Base-by-base conservation (phyloP, 2,888 invertebrate genomes). In the Polymixis lichenea region DNA sequence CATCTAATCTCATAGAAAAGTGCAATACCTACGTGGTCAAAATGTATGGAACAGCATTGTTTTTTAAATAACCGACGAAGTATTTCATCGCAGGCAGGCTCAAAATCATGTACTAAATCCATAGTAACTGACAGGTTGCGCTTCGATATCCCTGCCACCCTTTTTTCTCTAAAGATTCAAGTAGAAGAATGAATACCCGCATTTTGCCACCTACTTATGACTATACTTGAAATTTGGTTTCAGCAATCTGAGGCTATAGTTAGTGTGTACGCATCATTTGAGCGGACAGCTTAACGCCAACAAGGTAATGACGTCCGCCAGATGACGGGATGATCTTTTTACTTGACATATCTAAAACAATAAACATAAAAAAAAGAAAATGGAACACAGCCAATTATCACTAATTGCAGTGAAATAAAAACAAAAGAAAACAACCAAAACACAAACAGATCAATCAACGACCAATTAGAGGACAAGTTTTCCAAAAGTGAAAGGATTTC, bases 401-500 rank as follows among this genome's bases (percentile, higher is more conserved):
- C 1, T 7, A 19, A n/a, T 17, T 3, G 5, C 15, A 7, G 9
- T 17, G 15, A n/a, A 55, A n/a, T 0, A 15, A 38, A 55, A 72
- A 43, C 13, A 32, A 32, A 61, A 15, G 0, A 68, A 51, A 55
- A 60, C 53, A 65, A 58, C 25, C 5, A 56, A 58, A 53, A 77
- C 49, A 55, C n/a, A 66, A 62, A 58, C 61, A 61, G 17, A 66
- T 76, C 25, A 60, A 72, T 70, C 77, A 81, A 62, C 32, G 3
- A 9, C 13, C 61, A 77, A 72, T 82, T 71, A 64, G 38, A 28
- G 15, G 56, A 60, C 67, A 82, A 83, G 73, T 78, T 82, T 82
- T 80, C 55, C 77, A 80, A 84, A 85, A 87, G 87, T 88, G 88
- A 88, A 88, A 88, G 80, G 80, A 88, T 84, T 87, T 85, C 76